Base-by-base conservation (phyloP, 2,888 invertebrate genomes). In the Aplocera efformata region DNA sequence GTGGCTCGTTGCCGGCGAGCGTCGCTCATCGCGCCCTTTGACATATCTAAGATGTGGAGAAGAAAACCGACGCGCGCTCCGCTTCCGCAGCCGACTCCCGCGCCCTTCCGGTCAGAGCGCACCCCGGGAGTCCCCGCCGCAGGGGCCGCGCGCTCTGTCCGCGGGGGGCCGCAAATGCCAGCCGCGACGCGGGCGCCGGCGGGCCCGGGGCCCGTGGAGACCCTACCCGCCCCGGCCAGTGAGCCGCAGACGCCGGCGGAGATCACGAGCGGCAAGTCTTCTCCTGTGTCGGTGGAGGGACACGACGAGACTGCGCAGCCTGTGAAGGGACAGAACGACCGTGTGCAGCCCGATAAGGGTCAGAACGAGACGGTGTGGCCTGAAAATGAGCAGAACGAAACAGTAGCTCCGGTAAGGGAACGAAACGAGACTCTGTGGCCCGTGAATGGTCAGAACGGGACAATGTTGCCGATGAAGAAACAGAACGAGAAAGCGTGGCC, bases 11-110 rank as follows among this genome's bases (percentile, higher is more conserved):
- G 45, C 36, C 67, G 58, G 27, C 60, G 35, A 75, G 72, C 72
- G 37, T 63, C 79, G 0, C 69, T 83, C 10, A 80, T 83, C 20
- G 73, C 75, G 1, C 68, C 83, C 1, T 82, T 78, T 44, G 83
- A 84, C 35, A 67, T 84, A 35, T 74, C 79, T 0, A 76, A 71
- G 34, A 64, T 79, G 52, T 75, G 76, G 27, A 73, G 69, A 36
- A 76, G 67, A 51, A 75, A 61, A 11, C 53, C 34, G 24, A 65
- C 58, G 39, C 36, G 37, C 1, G 52, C 54, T 2, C 40, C 35
- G 0, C 41, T 39, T 2, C 44, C 37, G 1, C 50, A 42, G 5
- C 71, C 77, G 7, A 72, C 64, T 20, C 67, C 72, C 0, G 63
- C 72, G 0, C 61, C 71, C 0, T 57, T 71, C 3, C 66, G 17